These are phyloP conservation scores for Cetonia aurata DNA, from an alignment of 2,888 invertebrate genomes.

Conservation along the genomic window DNA sequence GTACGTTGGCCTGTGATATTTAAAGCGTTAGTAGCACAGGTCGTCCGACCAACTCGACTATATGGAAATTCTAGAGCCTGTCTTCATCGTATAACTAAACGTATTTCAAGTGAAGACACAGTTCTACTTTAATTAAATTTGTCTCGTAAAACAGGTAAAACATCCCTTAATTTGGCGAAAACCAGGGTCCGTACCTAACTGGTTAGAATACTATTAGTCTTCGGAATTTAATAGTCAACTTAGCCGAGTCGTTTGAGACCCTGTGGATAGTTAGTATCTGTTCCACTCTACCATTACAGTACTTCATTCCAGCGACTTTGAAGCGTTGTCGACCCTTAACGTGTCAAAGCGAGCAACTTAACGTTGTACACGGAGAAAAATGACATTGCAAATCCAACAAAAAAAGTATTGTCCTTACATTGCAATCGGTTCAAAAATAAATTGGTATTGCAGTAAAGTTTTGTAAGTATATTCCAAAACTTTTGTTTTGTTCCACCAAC, in stretches of 20 bases:
- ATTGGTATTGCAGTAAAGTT: no score
- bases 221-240: constrained; percentile 44
- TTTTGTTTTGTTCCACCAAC: no score
- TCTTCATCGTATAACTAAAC: constrained; percentile 42
- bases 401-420: no score
- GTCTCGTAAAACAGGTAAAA: constrained; percentile 49
- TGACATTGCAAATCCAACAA: no score
- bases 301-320: constrained; percentile 11
- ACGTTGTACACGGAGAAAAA: no score
- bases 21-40: constrained; percentile 14
- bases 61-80: constrained; percentile 35
- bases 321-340: constrained; percentile 9
- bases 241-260: constrained; percentile 43
- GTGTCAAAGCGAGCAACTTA: background rate
- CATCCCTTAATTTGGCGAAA: constrained; percentile 47
- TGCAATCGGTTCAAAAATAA: no score
- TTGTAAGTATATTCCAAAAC: no score
- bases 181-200: constrained; percentile 47
- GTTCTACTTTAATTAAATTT: constrained; percentile 47
- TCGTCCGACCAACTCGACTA: constrained; percentile 14
- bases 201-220: constrained; percentile 48
- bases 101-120: constrained; percentile 44
- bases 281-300: background rate
- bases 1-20: constrained; percentile 31
- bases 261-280: constrained; percentile 30